Percentiles rank a stretch among this genome's conserved stretches.
phyloP scores from a whole-genome alignment of 2,888 invertebrate genomes.

The Zhuqinia jingwanae region DNA sequence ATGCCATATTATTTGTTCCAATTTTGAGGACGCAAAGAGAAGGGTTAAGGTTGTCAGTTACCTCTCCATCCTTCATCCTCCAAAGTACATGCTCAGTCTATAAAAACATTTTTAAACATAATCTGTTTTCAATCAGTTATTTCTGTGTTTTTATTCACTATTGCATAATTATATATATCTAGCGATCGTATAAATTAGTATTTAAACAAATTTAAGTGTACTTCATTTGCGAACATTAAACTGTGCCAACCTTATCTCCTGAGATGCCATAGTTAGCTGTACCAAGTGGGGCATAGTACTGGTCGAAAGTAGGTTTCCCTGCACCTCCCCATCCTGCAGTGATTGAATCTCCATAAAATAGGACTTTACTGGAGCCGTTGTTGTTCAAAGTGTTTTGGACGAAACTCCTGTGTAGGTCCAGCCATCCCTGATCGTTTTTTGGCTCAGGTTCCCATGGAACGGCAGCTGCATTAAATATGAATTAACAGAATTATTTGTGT shows the following conservation, averaged over 20 bases:
- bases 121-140: too few species aligned
- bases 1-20: slow-evolving; percentile 82
- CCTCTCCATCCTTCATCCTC: slow-evolving; percentile 83
- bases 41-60: slow-evolving; percentile 81
- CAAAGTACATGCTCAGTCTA: slow-evolving; percentile 83
- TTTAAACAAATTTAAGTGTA: too few species aligned
- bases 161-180: too few species aligned
- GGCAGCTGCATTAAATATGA: slow-evolving; percentile 12
- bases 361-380: slow-evolving; percentile 64
- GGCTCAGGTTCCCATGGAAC: slow-evolving; percentile 64
- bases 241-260: too few species aligned
- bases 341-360: slow-evolving; percentile 77
- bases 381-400: slow-evolving; percentile 67
- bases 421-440: slow-evolving; percentile 69
- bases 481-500: too few species aligned
- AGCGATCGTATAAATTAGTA: too few species aligned
- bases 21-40: slow-evolving; percentile 83
- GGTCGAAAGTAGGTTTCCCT: slow-evolving; percentile 62
- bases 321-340: slow-evolving; percentile 73
- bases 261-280: slow-evolving; percentile 80
- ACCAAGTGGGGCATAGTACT: slow-evolving; percentile 74
- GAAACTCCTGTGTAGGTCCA: slow-evolving; percentile 65
- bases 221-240: too few species aligned
- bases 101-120: too few species aligned
- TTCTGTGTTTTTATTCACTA: too few species aligned